Conservation (phyloP, 2,113 vertebrate species). For the Rhizomys pruinosus region DNA sequence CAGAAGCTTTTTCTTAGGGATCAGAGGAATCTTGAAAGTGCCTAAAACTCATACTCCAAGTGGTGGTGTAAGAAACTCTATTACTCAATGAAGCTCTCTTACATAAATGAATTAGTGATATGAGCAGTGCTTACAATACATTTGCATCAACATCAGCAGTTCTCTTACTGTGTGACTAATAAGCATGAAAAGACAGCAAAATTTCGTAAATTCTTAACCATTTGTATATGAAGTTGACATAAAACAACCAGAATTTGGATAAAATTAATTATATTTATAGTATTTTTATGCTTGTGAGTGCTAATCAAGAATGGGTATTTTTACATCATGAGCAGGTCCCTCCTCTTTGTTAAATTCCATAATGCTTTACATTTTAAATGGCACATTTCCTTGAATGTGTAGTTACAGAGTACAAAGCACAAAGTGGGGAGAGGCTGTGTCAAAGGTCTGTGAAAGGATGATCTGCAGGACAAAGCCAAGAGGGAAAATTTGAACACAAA, state of each 20-base stretch:
- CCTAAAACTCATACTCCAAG: neutral
- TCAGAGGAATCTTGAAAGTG: neutral
- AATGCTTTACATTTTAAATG: neutral
- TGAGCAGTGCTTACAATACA: neutral
- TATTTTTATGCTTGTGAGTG: neutral
- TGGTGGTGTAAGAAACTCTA: neutral
- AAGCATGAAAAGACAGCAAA: neutral
- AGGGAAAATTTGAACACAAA: neutral
- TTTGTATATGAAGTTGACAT: neutral
- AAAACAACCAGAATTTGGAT: constrained; percentile 34
- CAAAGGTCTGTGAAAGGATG: neutral
- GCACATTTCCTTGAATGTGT: neutral
- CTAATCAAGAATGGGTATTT: neutral
- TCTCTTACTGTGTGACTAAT: neutral
- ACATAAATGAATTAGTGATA: neutral
- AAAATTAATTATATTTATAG: constrained; percentile 25
- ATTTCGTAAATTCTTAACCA: neutral
- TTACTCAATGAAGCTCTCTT: neutral
- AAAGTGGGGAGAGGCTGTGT: neutral
- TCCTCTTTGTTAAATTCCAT: neutral
- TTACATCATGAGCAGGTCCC: neutral
- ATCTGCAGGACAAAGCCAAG: neutral
- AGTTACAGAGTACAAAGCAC: neutral
- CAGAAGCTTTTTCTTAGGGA: too few relatives aligned
- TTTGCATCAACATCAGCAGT: neutral